Base-by-base conservation (phyloP, 2,888 invertebrate species). In the Pandemis cinnamomeana region DNA sequence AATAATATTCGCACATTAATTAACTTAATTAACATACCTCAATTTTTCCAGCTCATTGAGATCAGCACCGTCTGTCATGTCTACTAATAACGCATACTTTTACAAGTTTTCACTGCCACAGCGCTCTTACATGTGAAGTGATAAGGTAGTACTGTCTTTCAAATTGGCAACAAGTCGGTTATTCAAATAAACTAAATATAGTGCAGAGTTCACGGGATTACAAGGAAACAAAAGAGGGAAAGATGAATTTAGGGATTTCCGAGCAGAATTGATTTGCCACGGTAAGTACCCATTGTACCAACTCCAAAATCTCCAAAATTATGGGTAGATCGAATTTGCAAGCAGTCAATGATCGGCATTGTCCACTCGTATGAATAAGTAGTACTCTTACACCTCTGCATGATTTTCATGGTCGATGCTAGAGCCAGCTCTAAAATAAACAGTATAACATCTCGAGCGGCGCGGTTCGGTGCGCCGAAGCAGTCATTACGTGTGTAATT, bases 401-500 rank as follows among this genome's bases (percentile, higher is more conserved):
- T 85, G 67, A 83, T 89, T 87, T 92, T 92, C 93, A 92, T 83
- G 92, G 93, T 83, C 92, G 88, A 80, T 84, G 86, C 71, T 84
- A 80, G 83, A 86, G 90, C 88, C 88, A 89, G 87, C 82, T 86
- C 91, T 87, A 92, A 93, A 93, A 92, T 93, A 92, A 91, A 91
- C 93, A 93, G 93, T 93, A 85, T 87, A 86, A 87, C 86, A 86
- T 90, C 87, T 89, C 85, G 90, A 86, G 86, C 86, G 87, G 87
- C 83, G 87, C 90, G 89, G 89, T 89, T 85, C 81, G 78, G 79
- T 80, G 79, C 80, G 79, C 82, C 80, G 86, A 11, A 82, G 83
- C 83, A 82, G 78, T 77, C 79, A 82, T 88, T 87, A 84, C 86
- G 85, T 83, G 84, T 81, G 83, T 81, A 84, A 85, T 87, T 87